Base-by-base conservation (phyloP, 2,113 vertebrate species). In the Suncus etruscus region DNA sequence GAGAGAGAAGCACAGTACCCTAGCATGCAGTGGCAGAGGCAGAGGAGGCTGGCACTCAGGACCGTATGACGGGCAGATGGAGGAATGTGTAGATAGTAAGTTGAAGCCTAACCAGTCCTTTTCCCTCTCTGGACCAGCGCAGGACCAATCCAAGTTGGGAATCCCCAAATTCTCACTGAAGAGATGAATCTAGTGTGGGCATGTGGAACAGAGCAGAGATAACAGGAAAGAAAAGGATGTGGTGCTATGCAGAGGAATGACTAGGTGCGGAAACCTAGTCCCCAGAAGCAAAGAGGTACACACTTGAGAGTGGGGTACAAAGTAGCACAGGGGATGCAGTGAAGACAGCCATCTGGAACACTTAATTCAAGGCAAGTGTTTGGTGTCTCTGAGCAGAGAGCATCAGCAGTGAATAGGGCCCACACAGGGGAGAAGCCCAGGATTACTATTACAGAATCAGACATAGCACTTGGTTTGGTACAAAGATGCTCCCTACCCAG, bases 391-490 rank as follows among this genome's bases (percentile, higher is more conserved):
- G 39, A 5, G 25, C 50, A 65, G 27, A 25, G 48, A 73, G 54
- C 8, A 54, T 16, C 74, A 29, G 39, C 82, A 47, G 47, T 1
- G 25, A 68, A 27, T 22, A 0, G 18, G 12, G 50, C 4, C 0
- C 82, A 70, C 3, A 27, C 16, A 31, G 50, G 29, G 4, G 78
- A 54, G 27, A 31, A 50, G 54, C 27, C 32, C 29, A 50, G 7
- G 45, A n/a, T n/a, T n/a, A n/a, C n/a, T n/a, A n/a, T n/a, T n/a
- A 39, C 31, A 3, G 20, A 11, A 31, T 31, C 54, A 65, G 24
- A 18, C 9, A 1, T 15, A 11, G 3, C 2, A 6, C 39, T 11
- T 4, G 51, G 3, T 2, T 6, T 31, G 1, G 4, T 24, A 48
- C 77, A 61, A 29, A 45, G 39, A 76, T 16, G 12, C 63, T 6